Evolutionary conservation across 2,888 invertebrate species (phyloP).

Genomic region (Zygothrica quintamaculata): DNA sequence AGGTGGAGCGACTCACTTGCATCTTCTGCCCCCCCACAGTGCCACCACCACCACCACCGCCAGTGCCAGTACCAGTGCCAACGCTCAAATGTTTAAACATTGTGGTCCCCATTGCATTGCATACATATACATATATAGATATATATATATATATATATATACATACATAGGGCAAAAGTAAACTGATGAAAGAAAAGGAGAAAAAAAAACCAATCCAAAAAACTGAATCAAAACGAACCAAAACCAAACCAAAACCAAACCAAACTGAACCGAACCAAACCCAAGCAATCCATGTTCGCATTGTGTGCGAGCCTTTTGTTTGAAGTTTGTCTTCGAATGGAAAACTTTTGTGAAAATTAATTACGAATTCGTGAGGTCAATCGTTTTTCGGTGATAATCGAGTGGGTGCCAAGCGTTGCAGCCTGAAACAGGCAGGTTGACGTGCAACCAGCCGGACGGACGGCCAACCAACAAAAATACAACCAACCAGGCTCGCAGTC

Average conservation of each 20-base stretch:
- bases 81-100: conserved; percentile 71
- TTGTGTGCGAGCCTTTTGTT: conserved; percentile 65
- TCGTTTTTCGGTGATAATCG: conserved; percentile 80
- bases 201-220: conserved; percentile 33
- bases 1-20: conserved; percentile 39
- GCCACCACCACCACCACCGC: too few species aligned
- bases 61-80: conserved; percentile 57
- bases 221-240: conserved; percentile 36
- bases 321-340: conserved; percentile 78
- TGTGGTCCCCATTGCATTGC: conserved; percentile 49
- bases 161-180: conserved; percentile 1
- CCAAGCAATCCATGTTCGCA: conserved; percentile 34
- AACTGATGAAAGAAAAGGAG: conserved; percentile 47
- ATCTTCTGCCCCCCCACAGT: conserved; percentile 56
- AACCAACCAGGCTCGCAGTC: not conserved
- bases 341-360: conserved; percentile 81
- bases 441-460: not conserved
- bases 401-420: conserved; percentile 69
- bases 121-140: conserved; percentile 25
- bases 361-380: conserved; percentile 82
- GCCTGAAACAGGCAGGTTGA: conserved; percentile 6
- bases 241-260: conserved; percentile 43
- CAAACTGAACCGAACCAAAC: conserved; percentile 25
- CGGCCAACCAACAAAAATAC: too few species aligned
- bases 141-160: not conserved